Base-by-base conservation (phyloP, 2,888 invertebrate species). In the Patella pellucida region DNA sequence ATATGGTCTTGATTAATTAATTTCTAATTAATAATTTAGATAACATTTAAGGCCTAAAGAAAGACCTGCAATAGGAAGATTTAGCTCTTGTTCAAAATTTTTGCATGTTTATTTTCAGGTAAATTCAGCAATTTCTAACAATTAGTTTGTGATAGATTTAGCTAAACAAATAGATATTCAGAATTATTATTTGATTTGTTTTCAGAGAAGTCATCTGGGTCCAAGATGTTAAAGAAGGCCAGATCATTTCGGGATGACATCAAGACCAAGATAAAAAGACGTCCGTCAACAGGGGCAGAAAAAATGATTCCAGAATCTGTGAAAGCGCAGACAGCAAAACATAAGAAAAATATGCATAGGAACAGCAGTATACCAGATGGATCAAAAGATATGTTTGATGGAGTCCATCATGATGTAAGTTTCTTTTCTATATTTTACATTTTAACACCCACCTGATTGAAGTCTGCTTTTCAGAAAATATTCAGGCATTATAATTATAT, bases 221-320 rank as follows among this genome's bases (percentile, higher is more conserved):
- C 87, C 16, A 87, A 85, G 78, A 86, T 87, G 85, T 81, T 87
- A 77, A 88, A 88, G 82, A 88, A 88, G 80, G 87, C 86, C 19
- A 80, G 84, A 71, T 88, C 88, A 16, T 88, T 88, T 80, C 81
- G 86, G 2, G 88, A 88, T 72, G 87, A 87, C 77, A 81, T 88
- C 62, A 86, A 86, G 75, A 84, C 83, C 41, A 76, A 85, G 71
- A 85, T 88, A 68, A 83, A 84, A 72, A 80, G 88, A 19, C 83
- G 87, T 3, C 87, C 88, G 4, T 86, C 86, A 16, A 83, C 84
- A 16, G 86, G 85, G 75, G 80, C 84, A n/a, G 78, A 82, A 70
- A 84, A 85, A 76, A 77, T 83, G 76, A 79, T 83, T 19, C 76
- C 81, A 51, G 75, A 76, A 74, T 80, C 76, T 14, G 74, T 81